Evolutionary conservation across 2,113 vertebrate genomes (phyloP).

Genomic region (Myiopsitta monachus): DNA sequence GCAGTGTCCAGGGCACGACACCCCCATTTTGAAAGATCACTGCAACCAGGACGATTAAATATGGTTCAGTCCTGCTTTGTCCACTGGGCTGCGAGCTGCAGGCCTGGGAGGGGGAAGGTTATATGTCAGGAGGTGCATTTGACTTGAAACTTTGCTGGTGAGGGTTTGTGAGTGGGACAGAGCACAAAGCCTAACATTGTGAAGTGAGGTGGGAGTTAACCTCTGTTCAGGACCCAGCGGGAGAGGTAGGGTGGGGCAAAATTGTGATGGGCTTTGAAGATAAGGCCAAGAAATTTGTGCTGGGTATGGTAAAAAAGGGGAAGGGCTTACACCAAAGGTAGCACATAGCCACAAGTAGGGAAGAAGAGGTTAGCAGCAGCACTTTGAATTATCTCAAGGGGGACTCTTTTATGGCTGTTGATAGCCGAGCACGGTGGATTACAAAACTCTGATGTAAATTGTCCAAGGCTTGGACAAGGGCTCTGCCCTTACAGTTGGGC

Average conservation of each 20-base stretch:
- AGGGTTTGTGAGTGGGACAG: background rate
- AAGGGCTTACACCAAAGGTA: background rate
- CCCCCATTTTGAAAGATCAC: background rate
- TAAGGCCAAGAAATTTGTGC: conserved; percentile 56
- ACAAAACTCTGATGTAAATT: background rate
- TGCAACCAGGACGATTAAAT: background rate
- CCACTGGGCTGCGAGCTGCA: background rate
- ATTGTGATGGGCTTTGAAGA: conserved; percentile 61
- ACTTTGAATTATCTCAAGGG: background rate
- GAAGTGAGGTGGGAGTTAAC: background rate
- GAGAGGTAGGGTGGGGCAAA: conserved; percentile 41
- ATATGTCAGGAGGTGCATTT: background rate
- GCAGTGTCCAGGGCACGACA: background rate
- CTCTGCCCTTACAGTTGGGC: conserved; percentile 7
- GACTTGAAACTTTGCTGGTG: background rate
- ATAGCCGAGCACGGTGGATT: background rate
- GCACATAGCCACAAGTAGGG: background rate
- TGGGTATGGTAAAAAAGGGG: background rate
- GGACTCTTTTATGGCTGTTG: background rate
- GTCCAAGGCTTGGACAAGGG: conserved; percentile 19
- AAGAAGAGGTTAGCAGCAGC: background rate
- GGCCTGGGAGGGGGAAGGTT: background rate
- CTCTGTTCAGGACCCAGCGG: background rate
- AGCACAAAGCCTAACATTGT: background rate
- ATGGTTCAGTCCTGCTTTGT: background rate